Evolutionary conservation across 2,113 vertebrate genomes (phyloP), one percentile per base, ranked within the genome.

Genomic region (Hydropotes inermis): DNA sequence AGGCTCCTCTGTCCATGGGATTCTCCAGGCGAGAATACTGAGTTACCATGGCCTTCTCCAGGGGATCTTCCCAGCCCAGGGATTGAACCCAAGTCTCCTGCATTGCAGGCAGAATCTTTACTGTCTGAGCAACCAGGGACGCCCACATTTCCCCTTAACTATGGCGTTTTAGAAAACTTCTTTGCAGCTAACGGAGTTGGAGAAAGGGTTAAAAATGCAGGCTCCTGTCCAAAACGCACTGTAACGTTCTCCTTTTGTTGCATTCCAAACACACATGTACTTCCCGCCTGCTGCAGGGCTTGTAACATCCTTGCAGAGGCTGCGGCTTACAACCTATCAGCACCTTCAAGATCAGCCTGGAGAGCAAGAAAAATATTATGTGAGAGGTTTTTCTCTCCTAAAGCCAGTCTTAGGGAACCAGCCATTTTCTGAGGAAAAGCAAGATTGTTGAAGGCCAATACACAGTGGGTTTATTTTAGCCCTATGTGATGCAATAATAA

Each of bases 351-450:
- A 97, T 90, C 82, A 95, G 67, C 76, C 61, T 90, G 86, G 97
- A 98, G 58, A 90, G 57, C 61, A 92, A 97, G 0, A n/a, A 94
- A 94, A 98, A 97, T 76, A 93, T 83, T 93, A 98, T 97, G 97
- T 67, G 97, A 97, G 96, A 93, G 45, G 87, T 90, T 97, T 78
- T 98, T 98, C 96, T 95, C 96, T 76, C 91, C 86, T 84, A 94
- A 96, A 97, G 93, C 94, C 96, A 86, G 94, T 97, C 95, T 98
- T 98, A 96, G 76, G 93, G 88, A 98, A 87, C 91, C 39, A 95
- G 91, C 70, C 86, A 87, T 95, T 97, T 98, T 97, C 88, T 93
- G 95, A 98, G 94, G 70, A 96, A 96, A 98, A 95, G 98, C 70
- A 93, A 89, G 88, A 93, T 92, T 91, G 93, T 52, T 89, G 94